Evolutionary conservation across 2,797 vertebrate species (phyloP), one percentile per base, ranked within the genome.

Genomic region (Neoniphon sammara): DNA sequence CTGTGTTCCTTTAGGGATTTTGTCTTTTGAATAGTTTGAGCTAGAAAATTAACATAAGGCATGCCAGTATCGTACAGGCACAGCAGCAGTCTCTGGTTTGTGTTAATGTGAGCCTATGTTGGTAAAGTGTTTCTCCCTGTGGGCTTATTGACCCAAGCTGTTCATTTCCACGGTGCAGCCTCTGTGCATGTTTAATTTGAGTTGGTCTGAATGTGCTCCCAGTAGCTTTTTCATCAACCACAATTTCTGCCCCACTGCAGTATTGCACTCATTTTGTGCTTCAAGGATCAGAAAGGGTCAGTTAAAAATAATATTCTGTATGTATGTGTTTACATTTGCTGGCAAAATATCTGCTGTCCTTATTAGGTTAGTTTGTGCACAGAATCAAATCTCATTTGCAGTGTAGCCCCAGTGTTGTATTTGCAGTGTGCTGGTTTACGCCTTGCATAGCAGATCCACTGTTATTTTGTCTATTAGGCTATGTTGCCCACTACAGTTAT

Each of bases 101-200:
- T 44, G 27, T 73, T 47, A 27, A 61, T 52, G 15, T 23, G 14
- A 69, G n/a, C 11, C 59, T n/a, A 15, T 39, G 63, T 53, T 53
- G 2, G 34, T 39, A 17, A 65, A 77, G 23, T 46, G 49, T 52
- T 39, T 56, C 36, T 61, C 42, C 52, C 30, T 4, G 49, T n/a
- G 5, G 49, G 50, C 36, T 18, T 66, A 25, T 27, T 21, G 11
- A 66, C 66, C 73, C 12, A 39, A 27, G 52, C 1, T 65, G 11
- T 66, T 75, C 34, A 76, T 60, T 79, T 72, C 49, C n/a, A 36
- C 21, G 10, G 66, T 70, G 56, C 11, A 18, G 12, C n/a, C 21
- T 54, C 15, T 55, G 17, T 56, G 36, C 31, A 66, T 23, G 49
- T 65, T 53, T 52, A 60, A 59, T 21, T 7, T 63, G 50, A 66